A percentile compares a stretch with the other conserved stretches of the same genome.
Conservation (phyloP, 1,140 invertebrate species). For the Aphelenchoides avenae region DNA sequence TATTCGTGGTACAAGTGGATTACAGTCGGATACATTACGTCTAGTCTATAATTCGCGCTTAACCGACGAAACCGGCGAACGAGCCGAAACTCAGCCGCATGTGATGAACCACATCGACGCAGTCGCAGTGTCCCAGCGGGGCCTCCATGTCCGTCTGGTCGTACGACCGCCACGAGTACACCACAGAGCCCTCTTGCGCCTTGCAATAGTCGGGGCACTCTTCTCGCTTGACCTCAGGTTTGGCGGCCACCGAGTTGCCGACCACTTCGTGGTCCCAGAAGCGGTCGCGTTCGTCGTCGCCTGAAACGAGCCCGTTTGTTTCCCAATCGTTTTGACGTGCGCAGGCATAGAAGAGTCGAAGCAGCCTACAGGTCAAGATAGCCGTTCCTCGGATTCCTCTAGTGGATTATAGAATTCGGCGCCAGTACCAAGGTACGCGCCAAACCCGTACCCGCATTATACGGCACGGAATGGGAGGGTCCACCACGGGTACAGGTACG, state of each 20-base stretch:
- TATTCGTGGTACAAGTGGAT: no score
- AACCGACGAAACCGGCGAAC: constrained; percentile 35
- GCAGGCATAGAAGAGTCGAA: no score
- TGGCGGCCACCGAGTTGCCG: constrained; percentile 25
- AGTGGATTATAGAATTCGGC: background rate
- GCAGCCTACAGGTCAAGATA: no score
- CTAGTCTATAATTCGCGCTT: constrained; percentile 1
- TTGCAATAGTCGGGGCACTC: constrained; percentile 27
- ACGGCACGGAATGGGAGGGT: background rate
- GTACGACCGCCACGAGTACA: constrained; percentile 34
- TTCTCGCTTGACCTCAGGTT: constrained; percentile 29
- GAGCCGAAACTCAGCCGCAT: constrained; percentile 35
- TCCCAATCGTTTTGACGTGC: background rate
- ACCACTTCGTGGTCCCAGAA: constrained; percentile 47
- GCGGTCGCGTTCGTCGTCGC: constrained; percentile 42
- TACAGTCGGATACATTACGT: no score
- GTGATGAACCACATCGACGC: constrained; percentile 32
- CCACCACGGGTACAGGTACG: background rate
- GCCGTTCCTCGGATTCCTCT: no score
- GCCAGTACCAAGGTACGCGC: background rate
- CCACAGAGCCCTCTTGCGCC: constrained; percentile 10
- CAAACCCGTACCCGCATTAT: background rate
- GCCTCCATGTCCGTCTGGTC: constrained; percentile 28
- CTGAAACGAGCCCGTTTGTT: constrained; percentile 20
- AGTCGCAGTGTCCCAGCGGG: constrained; percentile 28